phyloP scores from a whole-genome alignment of 2,888 invertebrate genomes.

The Elaeidobius kamerunicus region DNA sequence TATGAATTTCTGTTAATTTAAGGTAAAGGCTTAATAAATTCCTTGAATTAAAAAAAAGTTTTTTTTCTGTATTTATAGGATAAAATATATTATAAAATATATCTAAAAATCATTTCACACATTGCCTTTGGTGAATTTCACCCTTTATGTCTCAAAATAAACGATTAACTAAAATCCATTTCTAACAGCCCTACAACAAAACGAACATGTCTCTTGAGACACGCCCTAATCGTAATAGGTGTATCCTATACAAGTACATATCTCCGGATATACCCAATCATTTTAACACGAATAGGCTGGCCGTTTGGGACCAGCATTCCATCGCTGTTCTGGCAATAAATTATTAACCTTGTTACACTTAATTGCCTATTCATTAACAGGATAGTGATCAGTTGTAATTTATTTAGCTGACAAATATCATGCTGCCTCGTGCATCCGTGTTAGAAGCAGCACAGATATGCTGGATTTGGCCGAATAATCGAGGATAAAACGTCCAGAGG shows the following conservation, averaged over 20 bases:
- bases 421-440: conserved; percentile 2
- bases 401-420: conserved; percentile 22
- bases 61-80: no score
- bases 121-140: no score
- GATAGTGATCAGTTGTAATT: conserved; percentile 21
- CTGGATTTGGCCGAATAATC: neutral
- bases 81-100: no score
- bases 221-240: no score
- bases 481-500: neutral
- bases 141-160: no score
- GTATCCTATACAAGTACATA: neutral
- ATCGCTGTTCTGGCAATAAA: conserved; percentile 9
- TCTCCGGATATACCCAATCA: neutral
- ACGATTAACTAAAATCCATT: no score
- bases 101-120: no score
- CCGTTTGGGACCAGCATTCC: neutral
- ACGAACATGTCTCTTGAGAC: no score
- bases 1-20: no score
- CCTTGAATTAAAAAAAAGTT: conserved; percentile 8
- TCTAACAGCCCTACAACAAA: no score
- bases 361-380: conserved; percentile 23
- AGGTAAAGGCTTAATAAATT: no score
- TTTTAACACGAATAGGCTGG: neutral
- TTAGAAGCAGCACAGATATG: neutral
- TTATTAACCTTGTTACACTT: conserved; percentile 16